Percentiles rank a stretch among this genome's conserved stretches.
phyloP scores from a whole-genome alignment of 2,113 vertebrate genomes.

The Nanorana parkeri region DNA sequence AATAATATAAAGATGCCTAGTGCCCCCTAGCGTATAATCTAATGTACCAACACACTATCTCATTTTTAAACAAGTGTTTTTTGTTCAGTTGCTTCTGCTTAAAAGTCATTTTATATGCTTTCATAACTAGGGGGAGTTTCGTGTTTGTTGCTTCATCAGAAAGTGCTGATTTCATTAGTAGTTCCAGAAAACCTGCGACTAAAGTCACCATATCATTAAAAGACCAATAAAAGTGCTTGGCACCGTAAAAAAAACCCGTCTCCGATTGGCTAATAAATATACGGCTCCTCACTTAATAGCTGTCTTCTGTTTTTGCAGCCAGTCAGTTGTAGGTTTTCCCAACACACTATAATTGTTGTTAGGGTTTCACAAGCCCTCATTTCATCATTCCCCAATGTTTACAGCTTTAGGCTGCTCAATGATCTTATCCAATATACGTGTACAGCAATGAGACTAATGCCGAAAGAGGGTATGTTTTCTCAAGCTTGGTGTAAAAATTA shows the following conservation, averaged over 20 bases:
- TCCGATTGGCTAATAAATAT: conserved; percentile 27
- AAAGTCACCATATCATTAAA: conserved; percentile 43
- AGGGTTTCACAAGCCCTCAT: background rate
- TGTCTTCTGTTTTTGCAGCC: conserved; percentile 3
- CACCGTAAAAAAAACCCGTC: conserved; percentile 17
- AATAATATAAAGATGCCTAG: background rate
- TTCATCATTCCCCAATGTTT: conserved; percentile 19
- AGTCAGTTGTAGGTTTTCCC: conserved; percentile 1
- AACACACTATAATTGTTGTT: conserved; percentile 30
- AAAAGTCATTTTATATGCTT: background rate
- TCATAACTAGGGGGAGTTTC: background rate
- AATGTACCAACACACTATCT: too few species aligned
- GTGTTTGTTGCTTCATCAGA: conserved; percentile 20
- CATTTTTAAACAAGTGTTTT: conserved; percentile 2
- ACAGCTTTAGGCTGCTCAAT: conserved; percentile 7
- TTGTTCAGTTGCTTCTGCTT: conserved; percentile 8
- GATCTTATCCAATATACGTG: background rate
- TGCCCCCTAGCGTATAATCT: conserved; percentile 4
- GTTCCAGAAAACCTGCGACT: conserved; percentile 22
- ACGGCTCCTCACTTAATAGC: conserved; percentile 15
- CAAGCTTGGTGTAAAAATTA: background rate
- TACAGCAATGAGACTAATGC: background rate
- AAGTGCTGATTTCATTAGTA: conserved; percentile 23
- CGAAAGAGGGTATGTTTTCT: background rate
- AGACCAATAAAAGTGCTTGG: conserved; percentile 32